Base-by-base conservation (phyloP, 1,140 invertebrate species). In the Panagrolaimus sp. region DNA sequence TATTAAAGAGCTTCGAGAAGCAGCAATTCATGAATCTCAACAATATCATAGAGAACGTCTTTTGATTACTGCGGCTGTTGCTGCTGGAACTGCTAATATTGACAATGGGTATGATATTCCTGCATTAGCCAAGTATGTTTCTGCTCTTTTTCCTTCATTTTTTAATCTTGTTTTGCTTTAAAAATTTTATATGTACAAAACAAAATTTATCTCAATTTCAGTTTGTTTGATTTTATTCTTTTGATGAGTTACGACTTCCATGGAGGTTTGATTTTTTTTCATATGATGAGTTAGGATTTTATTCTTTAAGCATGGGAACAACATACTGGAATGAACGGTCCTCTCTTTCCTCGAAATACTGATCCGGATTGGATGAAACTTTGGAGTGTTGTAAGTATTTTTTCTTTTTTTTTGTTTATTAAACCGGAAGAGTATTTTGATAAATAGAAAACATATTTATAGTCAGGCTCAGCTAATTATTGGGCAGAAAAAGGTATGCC, bases 401-500 rank as follows among this genome's bases (percentile, higher is more conserved):
- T 23, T n/a, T 42, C 72, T 27, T 0, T 38, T 4, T 38, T 38
- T 7, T 38, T 38, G 2, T 38, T 38, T 38, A 1, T 43, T 11
- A 13, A 42, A 61, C 11, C 45, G 45, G 23, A 23, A 25, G 38
- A 23, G 43, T 78, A 91, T 93, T 83, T 92, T 88, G 47, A 23
- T 14, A 68, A 51, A 25, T n/a, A 13, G 0, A 68, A 9, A 7
- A 16, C 14, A 23, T 46, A 3, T 48, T 61, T 70, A 57, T 78
- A 92, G 91, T 91, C 93, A 82, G 93, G 88, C 78, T 92, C 91
- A 72, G 91, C 92, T 0, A 87, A 90, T 13, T 91, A 94, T 84
- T 96, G 93, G 93, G 89, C 92, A 0, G 90, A 91, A 76, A 90
- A 94, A 71, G 94, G 95, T 38, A 91, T 93, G 8, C 93, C 94